Evolutionary conservation across 2,113 vertebrate species (phyloP), one percentile per base, ranked within the genome.

Genomic region (Heterocephalus glaber): DNA sequence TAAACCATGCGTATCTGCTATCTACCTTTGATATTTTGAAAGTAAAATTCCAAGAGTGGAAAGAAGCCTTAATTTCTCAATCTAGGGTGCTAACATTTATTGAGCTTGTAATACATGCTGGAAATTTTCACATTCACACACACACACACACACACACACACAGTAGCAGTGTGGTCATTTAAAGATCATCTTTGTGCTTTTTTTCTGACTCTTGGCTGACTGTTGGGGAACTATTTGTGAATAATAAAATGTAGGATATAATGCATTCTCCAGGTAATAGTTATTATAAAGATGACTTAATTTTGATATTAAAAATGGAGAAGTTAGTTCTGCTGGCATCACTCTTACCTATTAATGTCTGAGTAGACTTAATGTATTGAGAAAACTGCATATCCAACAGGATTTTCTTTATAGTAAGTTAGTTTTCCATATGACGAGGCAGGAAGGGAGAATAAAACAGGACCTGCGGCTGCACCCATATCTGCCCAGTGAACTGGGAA

Each of bases 151-250:
- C n/a, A 66, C 19, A 41, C 58, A 47, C 82, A 47, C 56, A 65
- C 58, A 49, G 65, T 28, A 60, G 41, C 65, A 47, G 72, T 20
- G 11, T 72, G 49, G n/a, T 87, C 76, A n/a, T 72, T 89, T 85
- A 95, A 93, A 60, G 80, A 72, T 20, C 20, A 10, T 86, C 30
- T 76, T 79, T 89, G 79, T 89, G 87, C 74, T 44, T 60, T 54
- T 80, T 14, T 44, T 97, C 89, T 90, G 81, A 90, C 41, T 80
- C 44, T 6, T 35, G 44, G 89, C 76, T 74, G 91, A 86, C 54
- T 83, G 5, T 12, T 56, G 22, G 13, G 30, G 24, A 93, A 65
- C 41, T 66, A 35, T 38, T 19, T 83, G 80, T 30, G 20, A 79
- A 65, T 72, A 92, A 82, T 33, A 77, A 54, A 93, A 33, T 54